Evolutionary conservation across 2,888 invertebrate genomes (phyloP).

Genomic region (Tuta absoluta): DNA sequence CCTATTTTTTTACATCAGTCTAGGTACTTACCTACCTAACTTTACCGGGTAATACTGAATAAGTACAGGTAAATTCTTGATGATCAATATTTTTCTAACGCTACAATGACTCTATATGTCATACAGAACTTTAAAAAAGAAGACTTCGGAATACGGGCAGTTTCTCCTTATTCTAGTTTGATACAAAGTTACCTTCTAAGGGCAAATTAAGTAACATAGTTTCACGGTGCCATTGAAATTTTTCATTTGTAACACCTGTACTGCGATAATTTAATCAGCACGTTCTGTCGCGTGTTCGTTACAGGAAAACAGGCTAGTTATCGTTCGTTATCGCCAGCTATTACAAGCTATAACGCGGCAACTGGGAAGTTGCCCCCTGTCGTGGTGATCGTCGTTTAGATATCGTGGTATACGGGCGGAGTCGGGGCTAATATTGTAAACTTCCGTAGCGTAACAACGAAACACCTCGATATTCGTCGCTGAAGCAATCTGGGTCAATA

Average conservation of each 20-base stretch:
- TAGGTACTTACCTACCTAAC: too few relatives aligned
- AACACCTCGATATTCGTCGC: background rate
- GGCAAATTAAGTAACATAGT: too few relatives aligned
- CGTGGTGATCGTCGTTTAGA: slow-evolving; percentile 39
- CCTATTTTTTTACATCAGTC: too few relatives aligned
- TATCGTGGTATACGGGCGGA: slow-evolving; percentile 8
- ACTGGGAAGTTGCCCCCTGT: slow-evolving; percentile 45
- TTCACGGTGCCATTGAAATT: too few relatives aligned
- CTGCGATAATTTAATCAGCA: slow-evolving; percentile 15
- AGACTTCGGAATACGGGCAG: too few relatives aligned
- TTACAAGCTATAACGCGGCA: slow-evolving; percentile 43
- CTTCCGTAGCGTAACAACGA: background rate
- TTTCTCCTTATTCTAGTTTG: too few relatives aligned
- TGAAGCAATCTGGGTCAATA: background rate
- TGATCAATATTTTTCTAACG: too few relatives aligned
- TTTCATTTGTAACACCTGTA: background rate
- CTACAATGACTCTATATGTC: too few relatives aligned
- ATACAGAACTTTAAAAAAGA: too few relatives aligned
- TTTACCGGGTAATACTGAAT: too few relatives aligned
- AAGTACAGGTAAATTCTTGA: too few relatives aligned
- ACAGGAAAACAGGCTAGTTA: slow-evolving; percentile 43
- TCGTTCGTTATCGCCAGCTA: slow-evolving; percentile 45
- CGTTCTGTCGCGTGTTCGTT: slow-evolving; percentile 38
- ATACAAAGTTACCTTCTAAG: too few relatives aligned
- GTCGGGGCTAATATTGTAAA: background rate